phyloP scores from a whole-genome alignment of 2,113 vertebrate genomes.

The Bagarius yarrelli region DNA sequence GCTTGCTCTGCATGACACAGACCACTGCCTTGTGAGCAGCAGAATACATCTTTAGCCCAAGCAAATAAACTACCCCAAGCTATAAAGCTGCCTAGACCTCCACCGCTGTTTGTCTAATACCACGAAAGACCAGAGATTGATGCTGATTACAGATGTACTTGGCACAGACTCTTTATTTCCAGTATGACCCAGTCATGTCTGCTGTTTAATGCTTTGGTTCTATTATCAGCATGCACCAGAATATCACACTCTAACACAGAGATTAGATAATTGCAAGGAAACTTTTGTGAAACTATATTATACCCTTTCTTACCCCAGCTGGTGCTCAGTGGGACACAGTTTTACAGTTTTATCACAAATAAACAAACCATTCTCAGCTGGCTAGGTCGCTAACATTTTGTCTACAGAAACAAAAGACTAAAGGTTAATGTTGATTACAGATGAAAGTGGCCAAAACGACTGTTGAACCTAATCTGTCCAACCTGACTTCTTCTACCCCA shows the following conservation, averaged over 20 bases:
- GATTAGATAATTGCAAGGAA: neutral
- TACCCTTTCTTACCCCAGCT: neutral
- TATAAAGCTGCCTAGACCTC: conserved; percentile 1
- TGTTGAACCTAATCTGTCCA: neutral
- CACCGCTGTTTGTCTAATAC: conserved; percentile 12
- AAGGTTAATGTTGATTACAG: neutral
- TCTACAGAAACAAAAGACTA: neutral
- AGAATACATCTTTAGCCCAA: conserved; percentile 2
- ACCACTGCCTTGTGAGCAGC: neutral
- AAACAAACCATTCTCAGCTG: neutral
- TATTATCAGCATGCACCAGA: neutral
- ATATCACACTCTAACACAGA: neutral
- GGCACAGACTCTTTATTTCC: neutral
- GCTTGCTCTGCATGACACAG: conserved; percentile 14
- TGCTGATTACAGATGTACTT: conserved; percentile 24
- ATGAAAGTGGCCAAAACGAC: neutral
- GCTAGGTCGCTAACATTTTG: neutral
- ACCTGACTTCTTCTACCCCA: neutral
- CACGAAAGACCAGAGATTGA: conserved; percentile 19
- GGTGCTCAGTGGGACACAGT: neutral
- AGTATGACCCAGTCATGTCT: neutral
- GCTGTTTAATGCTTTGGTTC: neutral
- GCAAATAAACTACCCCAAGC: conserved; percentile 22
- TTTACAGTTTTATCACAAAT: neutral
- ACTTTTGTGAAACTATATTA: neutral